Base-by-base conservation (phyloP, 2,888 invertebrate genomes). In the Drosophila anomalata region DNA sequence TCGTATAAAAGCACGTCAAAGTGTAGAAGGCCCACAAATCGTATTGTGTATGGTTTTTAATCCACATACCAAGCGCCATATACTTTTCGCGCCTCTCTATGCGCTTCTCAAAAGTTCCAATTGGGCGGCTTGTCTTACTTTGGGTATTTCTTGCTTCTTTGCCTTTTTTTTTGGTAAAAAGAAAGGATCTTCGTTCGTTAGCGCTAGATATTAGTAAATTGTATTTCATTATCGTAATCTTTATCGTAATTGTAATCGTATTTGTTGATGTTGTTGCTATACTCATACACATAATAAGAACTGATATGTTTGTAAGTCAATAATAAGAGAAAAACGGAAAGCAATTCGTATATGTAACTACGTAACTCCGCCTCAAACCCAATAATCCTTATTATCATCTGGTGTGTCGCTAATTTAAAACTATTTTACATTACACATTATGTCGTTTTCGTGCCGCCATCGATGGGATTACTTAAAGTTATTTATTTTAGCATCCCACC, bases 291-390 rank as follows among this genome's bases (percentile, higher is more conserved):
- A 81, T 86, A 88, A 86, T 74, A 75, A 85, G 87, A 86, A 86
- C 87, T 87, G 89, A 87, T 87, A 84, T 87, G 87, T 87, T 81
- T 82, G 82, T 76, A 89, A 87, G 88, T 89, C 79, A 88, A 86
- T 82, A 73, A 76, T 63, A 86, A 77, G 66, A 76, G 72, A 68
- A 66, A 54, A 58, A 59, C 69, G 69, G 73, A 80, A 84, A 84
- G 73, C 81, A 80, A 76, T 61, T 86, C 83, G 69, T 85, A 75
- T 79, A 72, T 79, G 68, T 75, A 75, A 69, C 67, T 83, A 79
- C 61, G 70, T 68, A 86, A 83, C 66, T 62, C 53, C 62, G 57
- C 44, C 65, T 47, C 52, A 41, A 36, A 42, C 44, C 44, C 46
- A 76, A 62, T 73, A 76, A 65, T 73, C 66, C 77, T 77, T 66